Base-by-base conservation (phyloP, 2,113 vertebrate species). In the Cyanocitta stelleri region DNA sequence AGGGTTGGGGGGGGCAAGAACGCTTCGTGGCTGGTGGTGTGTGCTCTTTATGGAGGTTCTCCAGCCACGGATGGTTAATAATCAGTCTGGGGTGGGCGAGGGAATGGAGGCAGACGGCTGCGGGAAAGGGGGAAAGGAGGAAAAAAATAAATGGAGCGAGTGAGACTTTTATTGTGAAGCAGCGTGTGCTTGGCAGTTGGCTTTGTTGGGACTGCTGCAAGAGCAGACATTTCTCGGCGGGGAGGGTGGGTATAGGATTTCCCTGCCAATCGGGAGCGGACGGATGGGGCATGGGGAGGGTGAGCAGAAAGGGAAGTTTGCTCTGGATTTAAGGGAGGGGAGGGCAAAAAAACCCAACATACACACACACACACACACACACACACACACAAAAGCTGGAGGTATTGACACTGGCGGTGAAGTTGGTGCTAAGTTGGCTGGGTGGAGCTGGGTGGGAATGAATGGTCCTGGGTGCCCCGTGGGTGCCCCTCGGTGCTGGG, bases 131-230 rank as follows among this genome's bases (percentile, higher is more conserved):
- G 92, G 87, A 67, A 89, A 90, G 89, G 92, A 78, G 69, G 54
- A 24, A 64, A 83, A 68, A 90, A 72, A 62, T 3, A 84, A 86
- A 91, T 93, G 77, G 93, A 81, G 90, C 30, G 91, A 43, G 92
- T 32, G 97, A 97, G 98, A 97, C 97, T 98, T 82, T 98, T 98
- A 98, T 98, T 98, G 87, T 98, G 98, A 98, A 97, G 90, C 96
- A 85, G 96, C 66, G 64, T 59, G 91, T 71, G 96, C 96, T 95
- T 97, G 96, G 98, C 96, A 92, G 96, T 97, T 98, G 97, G 97
- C 98, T 98, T 98, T 98, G 98, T 98, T 98, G 97, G 97, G 96
- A 97, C 97, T 97, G 97, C 97, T 96, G 97, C 95, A 96, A 92
- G 96, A 97, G 97, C 97, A 97, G 98, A 97, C 97, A 98, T 97